phyloP scores from a whole-genome alignment of 2,113 vertebrate species.

The Scomber scombrus region DNA sequence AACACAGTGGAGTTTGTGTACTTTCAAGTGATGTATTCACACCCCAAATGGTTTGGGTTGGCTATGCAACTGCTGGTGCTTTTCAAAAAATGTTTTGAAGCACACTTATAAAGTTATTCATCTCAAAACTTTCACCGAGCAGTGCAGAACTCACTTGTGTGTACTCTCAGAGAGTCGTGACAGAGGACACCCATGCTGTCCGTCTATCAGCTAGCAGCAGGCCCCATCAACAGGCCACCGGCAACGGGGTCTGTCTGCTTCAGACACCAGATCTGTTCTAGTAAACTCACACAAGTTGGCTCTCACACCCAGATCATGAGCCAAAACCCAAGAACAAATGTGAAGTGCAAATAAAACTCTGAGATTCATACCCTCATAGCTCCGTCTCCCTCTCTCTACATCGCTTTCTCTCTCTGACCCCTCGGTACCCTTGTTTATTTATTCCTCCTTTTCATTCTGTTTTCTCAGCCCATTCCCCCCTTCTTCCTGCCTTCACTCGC shows the following conservation, averaged over 20 bases:
- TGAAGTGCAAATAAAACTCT: slow-evolving; percentile 59
- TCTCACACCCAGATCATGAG: slow-evolving; percentile 41
- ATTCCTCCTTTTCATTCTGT: slow-evolving; percentile 43
- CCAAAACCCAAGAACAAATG: slow-evolving; percentile 65
- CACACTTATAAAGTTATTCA: slow-evolving; percentile 37
- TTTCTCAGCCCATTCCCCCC: slow-evolving; percentile 48
- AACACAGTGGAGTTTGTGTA: slow-evolving; percentile 13
- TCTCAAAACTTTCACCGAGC: slow-evolving; percentile 20
- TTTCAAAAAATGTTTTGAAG: background rate
- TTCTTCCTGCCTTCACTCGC: slow-evolving; percentile 33
- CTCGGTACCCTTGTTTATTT: slow-evolving; percentile 57
- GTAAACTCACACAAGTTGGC: slow-evolving; percentile 65
- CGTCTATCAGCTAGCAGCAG: slow-evolving; percentile 73
- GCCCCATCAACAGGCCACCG: slow-evolving; percentile 43
- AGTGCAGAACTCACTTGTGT: background rate
- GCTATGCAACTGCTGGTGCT: background rate
- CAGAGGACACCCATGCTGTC: slow-evolving; percentile 60
- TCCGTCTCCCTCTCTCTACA: slow-evolving; percentile 10
- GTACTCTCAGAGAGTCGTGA: slow-evolving; percentile 57
- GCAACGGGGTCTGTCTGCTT: slow-evolving; percentile 46
- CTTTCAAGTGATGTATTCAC: slow-evolving; percentile 28
- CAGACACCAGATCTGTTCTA: slow-evolving; percentile 70
- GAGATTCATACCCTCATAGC: slow-evolving; percentile 50
- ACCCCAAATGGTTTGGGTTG: slow-evolving; percentile 5
- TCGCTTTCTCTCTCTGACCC: slow-evolving; percentile 49